Base-by-base conservation (phyloP, 92 coral and sea anemone species). In the Phymanthus crucifer region DNA sequence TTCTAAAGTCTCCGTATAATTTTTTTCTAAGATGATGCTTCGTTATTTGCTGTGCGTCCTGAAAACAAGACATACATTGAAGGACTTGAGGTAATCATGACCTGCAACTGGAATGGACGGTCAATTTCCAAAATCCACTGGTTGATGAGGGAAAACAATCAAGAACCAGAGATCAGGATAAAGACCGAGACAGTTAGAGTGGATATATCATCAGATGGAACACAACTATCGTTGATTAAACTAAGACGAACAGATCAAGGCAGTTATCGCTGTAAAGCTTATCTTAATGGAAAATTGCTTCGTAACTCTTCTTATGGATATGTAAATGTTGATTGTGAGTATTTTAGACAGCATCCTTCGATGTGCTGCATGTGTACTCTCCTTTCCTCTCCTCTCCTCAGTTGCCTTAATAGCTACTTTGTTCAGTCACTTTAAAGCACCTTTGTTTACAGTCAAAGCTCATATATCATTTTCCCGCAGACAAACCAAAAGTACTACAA, bases 231-330 rank as follows among this genome's bases (percentile, higher is more conserved):
- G 3, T 66, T 85, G 38, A 35, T 69, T 6, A 10, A 23, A 70
- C 75, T 61, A 17, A 48, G 27, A 67, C 23, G 80, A 31, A 11
- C 66, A 61, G 85, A 88, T 76, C 64, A 78, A 11, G 76, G 83
- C 1, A 11, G 40, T 26, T 83, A 83, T 52, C 45, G 69, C 38
- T 83, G 86, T 64, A 82, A 71, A 37, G 86, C 85, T 3, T 8
- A 8, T 3, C 8, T 3, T 8, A 38, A 38, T 3, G 43, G 8
- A 3, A 38, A 38, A 38, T 8, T 3, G 4, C 8, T 8, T 3
- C 29, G 4, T 3, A 3, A 3, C 43, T 38, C 43, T 38, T 38
- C 1, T 38, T 38, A 6, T 38, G 43, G 43, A 38, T 38, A 38
- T 38, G 43, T 38, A 38, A 38, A 38, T 38, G 43, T 38, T 38